Percentiles rank a stretch among this genome's conserved stretches.
Conservation (phyloP, 2,888 invertebrate species). For the Chrysolina oricalcia region DNA sequence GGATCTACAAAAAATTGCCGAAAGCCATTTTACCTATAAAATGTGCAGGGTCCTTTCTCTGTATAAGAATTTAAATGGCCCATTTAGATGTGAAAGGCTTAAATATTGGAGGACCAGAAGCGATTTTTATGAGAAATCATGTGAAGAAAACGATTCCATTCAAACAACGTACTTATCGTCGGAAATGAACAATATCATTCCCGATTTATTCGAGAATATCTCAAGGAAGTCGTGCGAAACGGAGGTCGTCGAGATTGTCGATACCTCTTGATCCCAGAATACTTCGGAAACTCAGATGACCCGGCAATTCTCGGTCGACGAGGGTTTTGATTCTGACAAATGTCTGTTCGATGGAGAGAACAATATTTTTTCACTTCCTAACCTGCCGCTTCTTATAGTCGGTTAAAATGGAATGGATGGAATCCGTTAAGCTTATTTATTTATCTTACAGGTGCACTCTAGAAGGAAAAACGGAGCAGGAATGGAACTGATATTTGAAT, state of each 20-base stretch:
- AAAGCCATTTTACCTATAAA: no score
- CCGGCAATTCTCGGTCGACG: background rate
- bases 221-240: constrained; percentile 2
- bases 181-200: constrained; percentile 7
- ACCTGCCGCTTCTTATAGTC: background rate
- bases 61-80: no score
- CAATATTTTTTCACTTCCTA: background rate
- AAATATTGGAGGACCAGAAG: no score
- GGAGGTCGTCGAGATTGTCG: background rate
- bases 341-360: background rate
- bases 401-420: no score
- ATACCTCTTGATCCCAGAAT: constrained; percentile 8
- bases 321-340: background rate
- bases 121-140: no score
- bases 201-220: background rate
- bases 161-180: background rate
- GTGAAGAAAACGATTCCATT: background rate
- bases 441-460: no score
- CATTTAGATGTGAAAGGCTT: no score
- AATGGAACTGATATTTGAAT: no score
- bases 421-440: no score
- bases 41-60: no score
- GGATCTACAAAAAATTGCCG: no score
- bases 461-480: no score
- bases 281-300: background rate